These are phyloP conservation scores for Pimpla rufipes DNA, from an alignment of 2,888 invertebrate species.

Conservation along the genomic window DNA sequence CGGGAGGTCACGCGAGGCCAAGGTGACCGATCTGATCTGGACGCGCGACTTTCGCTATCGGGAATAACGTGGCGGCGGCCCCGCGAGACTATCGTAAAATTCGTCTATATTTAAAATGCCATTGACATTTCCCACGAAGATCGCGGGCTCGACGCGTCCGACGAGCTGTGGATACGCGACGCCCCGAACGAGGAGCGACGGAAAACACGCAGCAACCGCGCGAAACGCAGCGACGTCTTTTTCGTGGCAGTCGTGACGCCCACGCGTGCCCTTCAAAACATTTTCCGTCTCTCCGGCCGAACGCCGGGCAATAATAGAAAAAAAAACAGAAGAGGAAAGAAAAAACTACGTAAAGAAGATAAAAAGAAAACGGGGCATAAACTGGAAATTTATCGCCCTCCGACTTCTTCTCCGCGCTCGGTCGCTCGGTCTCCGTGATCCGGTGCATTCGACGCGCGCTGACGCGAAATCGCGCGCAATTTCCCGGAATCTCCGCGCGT, in stretches of 20 bases:
- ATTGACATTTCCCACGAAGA: conserved; percentile 56
- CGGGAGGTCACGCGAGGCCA: conserved; percentile 65
- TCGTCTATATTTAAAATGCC: conserved; percentile 62
- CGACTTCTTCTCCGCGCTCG: conserved; percentile 30
- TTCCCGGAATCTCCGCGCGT: conserved; percentile 14
- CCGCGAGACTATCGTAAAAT: conserved; percentile 40
- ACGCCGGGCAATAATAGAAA: conserved; percentile 75
- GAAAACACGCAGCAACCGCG: conserved; percentile 16
- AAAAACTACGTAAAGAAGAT: conserved; percentile 38
- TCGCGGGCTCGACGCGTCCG: conserved; percentile 22
- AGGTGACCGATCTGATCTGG: conserved; percentile 63
- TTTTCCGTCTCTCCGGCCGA: conserved; percentile 67
- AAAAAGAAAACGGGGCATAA: conserved; percentile 41
- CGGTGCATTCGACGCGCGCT: conserved; percentile 27
- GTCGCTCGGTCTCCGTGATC: background rate
- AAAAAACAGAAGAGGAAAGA: no score
- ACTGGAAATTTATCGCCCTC: conserved; percentile 51
- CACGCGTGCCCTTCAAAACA: conserved; percentile 77
- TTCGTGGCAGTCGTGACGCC: conserved; percentile 64
- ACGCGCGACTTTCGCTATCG: conserved; percentile 21
- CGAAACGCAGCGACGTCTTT: conserved; percentile 39
- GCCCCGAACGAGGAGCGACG: conserved; percentile 34
- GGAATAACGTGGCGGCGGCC: conserved; percentile 38
- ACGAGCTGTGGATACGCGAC: background rate
- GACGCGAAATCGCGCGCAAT: conserved; percentile 13